These are phyloP conservation scores for Lerista edwardsae DNA, from an alignment of 2,797 vertebrate genomes.

Conservation along the genomic window DNA sequence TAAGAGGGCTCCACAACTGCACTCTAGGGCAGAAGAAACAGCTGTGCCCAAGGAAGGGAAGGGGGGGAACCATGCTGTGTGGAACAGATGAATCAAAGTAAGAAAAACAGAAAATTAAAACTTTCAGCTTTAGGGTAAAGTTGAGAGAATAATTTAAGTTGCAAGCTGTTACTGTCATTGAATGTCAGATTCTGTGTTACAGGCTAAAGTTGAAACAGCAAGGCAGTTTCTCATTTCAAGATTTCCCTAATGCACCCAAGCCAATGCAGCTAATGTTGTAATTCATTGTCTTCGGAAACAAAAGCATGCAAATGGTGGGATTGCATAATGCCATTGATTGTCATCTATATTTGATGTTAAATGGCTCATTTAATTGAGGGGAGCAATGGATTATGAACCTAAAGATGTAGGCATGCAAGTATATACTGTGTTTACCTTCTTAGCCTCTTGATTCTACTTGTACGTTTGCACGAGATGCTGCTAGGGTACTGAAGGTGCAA, in stretches of 20 bases:
- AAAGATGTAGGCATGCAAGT: background rate
- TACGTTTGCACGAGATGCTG: background rate
- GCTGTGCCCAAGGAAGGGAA: background rate
- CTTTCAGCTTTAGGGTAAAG: slow-evolving; percentile 22
- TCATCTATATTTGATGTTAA: background rate
- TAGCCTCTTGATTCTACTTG: background rate
- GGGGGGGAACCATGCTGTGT: slow-evolving; percentile 12
- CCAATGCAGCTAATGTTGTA: background rate
- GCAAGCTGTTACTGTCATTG: slow-evolving; percentile 17
- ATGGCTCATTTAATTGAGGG: background rate
- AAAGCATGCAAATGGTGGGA: background rate
- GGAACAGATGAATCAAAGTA: slow-evolving; percentile 35
- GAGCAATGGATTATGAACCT: background rate
- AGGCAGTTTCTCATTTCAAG: background rate
- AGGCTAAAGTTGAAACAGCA: slow-evolving; percentile 15
- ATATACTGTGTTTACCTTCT: background rate
- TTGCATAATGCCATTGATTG: background rate
- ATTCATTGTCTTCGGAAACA: background rate
- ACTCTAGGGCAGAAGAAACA: slow-evolving; percentile 24
- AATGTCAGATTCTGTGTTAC: background rate
- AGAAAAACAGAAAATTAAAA: background rate
- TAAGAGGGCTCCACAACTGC: background rate
- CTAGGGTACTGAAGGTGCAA: too few species aligned
- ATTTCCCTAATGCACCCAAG: background rate
- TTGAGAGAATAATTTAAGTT: slow-evolving; percentile 4